Base-by-base conservation (phyloP, 2,797 vertebrate genomes). In the Scyliorhinus canicula region DNA sequence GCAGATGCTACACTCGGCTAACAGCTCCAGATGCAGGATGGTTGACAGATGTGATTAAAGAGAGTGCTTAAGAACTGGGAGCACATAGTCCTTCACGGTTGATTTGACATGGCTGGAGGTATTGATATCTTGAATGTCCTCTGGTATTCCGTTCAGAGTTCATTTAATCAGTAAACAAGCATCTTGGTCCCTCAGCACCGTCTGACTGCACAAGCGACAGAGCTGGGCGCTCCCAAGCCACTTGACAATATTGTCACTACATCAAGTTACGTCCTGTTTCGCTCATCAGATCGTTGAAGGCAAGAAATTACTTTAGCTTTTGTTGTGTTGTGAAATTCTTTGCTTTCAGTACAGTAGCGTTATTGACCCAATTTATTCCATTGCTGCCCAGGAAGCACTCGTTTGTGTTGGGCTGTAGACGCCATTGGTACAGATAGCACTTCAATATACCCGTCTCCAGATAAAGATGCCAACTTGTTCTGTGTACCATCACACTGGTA, bases 121-220 rank as follows among this genome's bases (percentile, higher is more conserved):
- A 91, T 63, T 91, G 88, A 91, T 65, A 40, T 44, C 88, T 91
- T 40, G 21, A 91, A 91, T 63, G 40, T 65, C 88, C 88, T 91
- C 88, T 11, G n/a, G 88, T 91, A n/a, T n/a, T 65, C 57, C 40
- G 65, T 65, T 91, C 57, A 63, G 57, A 91, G 88, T 91, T 91
- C 88, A 91, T 91, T 65, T 91, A 65, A 91, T 91, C 88, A 91
- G 57, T 91, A 65, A 90, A 44, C 88, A 91, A 91, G 60, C 88
- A 91, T 91, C n/a, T 40, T 44, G 57, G 57, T 57, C 88, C 88
- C 57, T 9, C 7, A 90, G 86, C 55, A 63, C 55, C 44, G 60
- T n/a, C 19, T 63, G 88, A 63, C 35, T 90, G 88, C 88, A 91
- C 88, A 91, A 44, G 24, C 2, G n/a, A 90, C 19, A 65, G 21